phyloP scores from a whole-genome alignment of 2,888 invertebrate genomes.

The Drosophila austrosaltans region DNA sequence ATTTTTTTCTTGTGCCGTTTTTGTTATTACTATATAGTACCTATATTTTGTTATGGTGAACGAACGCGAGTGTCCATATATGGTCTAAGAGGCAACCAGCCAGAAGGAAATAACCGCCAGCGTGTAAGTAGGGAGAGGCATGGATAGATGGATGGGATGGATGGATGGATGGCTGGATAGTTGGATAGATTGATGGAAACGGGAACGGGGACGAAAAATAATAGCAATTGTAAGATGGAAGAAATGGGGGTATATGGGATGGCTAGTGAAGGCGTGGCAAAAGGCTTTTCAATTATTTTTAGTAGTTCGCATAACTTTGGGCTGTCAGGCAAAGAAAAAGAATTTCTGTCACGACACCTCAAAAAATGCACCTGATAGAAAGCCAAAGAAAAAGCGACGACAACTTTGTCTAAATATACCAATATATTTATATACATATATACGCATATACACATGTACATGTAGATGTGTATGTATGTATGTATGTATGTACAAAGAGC shows the following conservation, averaged over 20 bases:
- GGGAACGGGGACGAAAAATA: conserved; percentile 3
- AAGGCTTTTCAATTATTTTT: conserved; percentile 69
- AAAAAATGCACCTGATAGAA: conserved; percentile 74
- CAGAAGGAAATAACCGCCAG: conserved; percentile 21
- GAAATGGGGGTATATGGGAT: background rate
- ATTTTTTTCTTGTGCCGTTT: conserved; percentile 45
- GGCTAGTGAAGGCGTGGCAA: conserved; percentile 22
- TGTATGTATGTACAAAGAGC: conserved; percentile 28
- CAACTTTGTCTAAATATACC: conserved; percentile 34
- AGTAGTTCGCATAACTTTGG: conserved; percentile 74
- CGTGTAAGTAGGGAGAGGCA: conserved; percentile 5
- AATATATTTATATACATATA: conserved; percentile 24
- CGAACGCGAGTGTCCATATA: conserved; percentile 71
- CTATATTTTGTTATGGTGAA: conserved; percentile 53
- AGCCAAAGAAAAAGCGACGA: conserved; percentile 22
- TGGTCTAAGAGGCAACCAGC: conserved; percentile 58
- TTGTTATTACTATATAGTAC: conserved; percentile 28
- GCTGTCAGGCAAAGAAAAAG: conserved; percentile 47
- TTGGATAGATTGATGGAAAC: background rate
- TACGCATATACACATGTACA: background rate
- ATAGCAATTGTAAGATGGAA: background rate
- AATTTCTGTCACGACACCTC: conserved; percentile 77
- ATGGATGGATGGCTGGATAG: background rate
- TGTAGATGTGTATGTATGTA: conserved; percentile 7
- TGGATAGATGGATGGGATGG: conserved; percentile 3